phyloP scores from a whole-genome alignment of 2,888 invertebrate genomes.

The Celastrina argiolus region DNA sequence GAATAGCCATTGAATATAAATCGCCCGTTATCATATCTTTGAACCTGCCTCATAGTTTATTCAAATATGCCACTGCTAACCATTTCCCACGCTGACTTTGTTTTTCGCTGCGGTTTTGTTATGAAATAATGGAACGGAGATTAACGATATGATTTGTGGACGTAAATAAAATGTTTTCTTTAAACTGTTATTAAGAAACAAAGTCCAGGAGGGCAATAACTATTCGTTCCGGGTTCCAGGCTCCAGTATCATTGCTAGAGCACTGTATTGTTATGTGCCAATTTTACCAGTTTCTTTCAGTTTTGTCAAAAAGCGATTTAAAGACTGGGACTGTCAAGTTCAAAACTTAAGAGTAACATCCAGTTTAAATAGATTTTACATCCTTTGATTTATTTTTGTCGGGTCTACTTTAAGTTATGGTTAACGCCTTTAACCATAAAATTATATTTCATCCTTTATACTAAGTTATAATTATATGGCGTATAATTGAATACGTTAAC shows the following conservation, averaged over 20 bases:
- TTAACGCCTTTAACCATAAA: neutral
- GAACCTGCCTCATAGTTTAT: slow-evolving; percentile 33
- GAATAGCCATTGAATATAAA: slow-evolving; percentile 33
- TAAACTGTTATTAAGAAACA: neutral
- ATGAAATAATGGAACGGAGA: slow-evolving; percentile 16
- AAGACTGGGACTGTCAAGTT: too few relatives aligned
- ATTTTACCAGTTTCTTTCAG: too few relatives aligned
- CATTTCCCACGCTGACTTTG: slow-evolving; percentile 33
- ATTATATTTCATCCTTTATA: slow-evolving; percentile 5
- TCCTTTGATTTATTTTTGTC: neutral
- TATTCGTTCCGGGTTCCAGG: too few relatives aligned
- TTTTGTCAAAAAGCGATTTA: too few relatives aligned
- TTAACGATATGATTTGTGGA: neutral
- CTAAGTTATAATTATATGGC: neutral
- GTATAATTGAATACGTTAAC: slow-evolving; percentile 4
- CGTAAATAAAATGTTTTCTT: neutral
- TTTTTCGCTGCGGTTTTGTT: slow-evolving; percentile 22
- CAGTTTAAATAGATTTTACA: neutral
- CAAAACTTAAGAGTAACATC: neutral
- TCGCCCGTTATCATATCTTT: slow-evolving; percentile 34
- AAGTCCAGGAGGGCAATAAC: too few relatives aligned
- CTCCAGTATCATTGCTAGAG: too few relatives aligned
- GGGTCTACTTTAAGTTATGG: neutral
- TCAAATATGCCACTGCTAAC: slow-evolving; percentile 26
- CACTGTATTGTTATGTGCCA: too few relatives aligned